Base-by-base conservation (phyloP, 53 echinoderm and acorn worm species). In the Patiria pectinifera region DNA sequence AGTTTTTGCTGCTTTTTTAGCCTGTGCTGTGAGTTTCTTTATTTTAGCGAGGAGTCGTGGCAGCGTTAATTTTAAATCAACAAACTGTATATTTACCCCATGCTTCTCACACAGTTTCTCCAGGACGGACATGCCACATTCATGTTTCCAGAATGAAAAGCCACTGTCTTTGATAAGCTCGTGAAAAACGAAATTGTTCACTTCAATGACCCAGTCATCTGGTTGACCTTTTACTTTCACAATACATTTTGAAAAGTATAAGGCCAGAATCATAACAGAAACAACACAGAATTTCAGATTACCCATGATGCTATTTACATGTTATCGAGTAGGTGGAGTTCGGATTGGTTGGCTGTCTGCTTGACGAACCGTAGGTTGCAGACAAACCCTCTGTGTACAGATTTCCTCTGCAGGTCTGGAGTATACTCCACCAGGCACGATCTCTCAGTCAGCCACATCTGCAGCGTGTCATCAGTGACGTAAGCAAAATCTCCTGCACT, bases 401-500 rank as follows among this genome's bases (percentile, higher is more conserved):
- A 59, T 46, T 82, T 93, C 44, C 48, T 86, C 26, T 77, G 60
- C 22, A 90, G 81, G 3, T 49, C 49, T 0, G 83, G 48, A 47
- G 82, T 60, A 45, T 90, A 92, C 76, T 95, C 89, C 21, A 91
- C 83, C 21, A 91, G 61, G 82, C 94, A 94, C 46, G 75, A 48
- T 93, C 93, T 94, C 49, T 94, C 94, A 23, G 62, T 86, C 10
- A 94, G 59, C 91, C 91, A 92, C 47, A 96, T 62, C 75, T 94
- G 93, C 9, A 94, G 70, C 12, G 91, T 96, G 21, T 75, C 87
- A n/a, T 87, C 63, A 43, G 25, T 59, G n/a, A 95, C 60, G 43
- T 69, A 96, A 6, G 87, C 91, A 83, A 89, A 92, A 69, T 96
- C 96, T 62, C 96, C 91, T 26, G 94, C 94, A 48, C 82, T 87